Evolutionary conservation across 92 coral and sea anemone genomes (phyloP), one percentile per base, ranked within the genome.

Genomic region (Epizoanthus stellaris): DNA sequence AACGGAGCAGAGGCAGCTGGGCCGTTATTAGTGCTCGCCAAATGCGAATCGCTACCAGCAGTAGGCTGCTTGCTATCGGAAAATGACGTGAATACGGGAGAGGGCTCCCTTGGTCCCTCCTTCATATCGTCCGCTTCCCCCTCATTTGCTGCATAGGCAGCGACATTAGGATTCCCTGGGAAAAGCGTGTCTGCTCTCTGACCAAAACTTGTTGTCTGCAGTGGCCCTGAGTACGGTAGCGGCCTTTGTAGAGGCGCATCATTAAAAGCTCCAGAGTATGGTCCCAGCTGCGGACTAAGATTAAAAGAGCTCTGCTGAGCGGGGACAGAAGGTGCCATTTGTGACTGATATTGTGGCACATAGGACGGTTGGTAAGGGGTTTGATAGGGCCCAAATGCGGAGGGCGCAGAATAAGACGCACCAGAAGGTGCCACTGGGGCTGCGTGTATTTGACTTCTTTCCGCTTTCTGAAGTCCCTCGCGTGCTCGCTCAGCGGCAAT

Each of bases 401-500:
- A 0, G 30, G 83, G 70, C 4, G 73, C 59, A 13, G 72, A 13
- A 20, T 62, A 63, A 2, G 67, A 42, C 19, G 83, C 11, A 21
- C 73, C 49, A 42, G 34, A 59, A 79, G 83, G 73, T 43, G 58
- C 60, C 40, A 19, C 72, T 13, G 83, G 70, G 43, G 83, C 42
- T 10, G 83, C 5, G 3, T 79, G 83, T 34, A 79, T 64, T 21
- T 63, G 40, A 40, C 73, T 79, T 79, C 83, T 19, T 9, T 79
- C 72, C 12, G 70, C 83, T 20, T 79, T 79, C 54, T 79, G 61
- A 16, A 79, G 62, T 9, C 66, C 83, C 13, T 63, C 83, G 12
- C 83, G 83, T 0, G 83, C 83, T 12, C 83, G 83, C 16, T 79
- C 83, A 1, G 83, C 83, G 21, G 83, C 83, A 13, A 79, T 62